Evolutionary conservation across 2,797 vertebrate species (phyloP).

Genomic region (Sebastes jordani): DNA sequence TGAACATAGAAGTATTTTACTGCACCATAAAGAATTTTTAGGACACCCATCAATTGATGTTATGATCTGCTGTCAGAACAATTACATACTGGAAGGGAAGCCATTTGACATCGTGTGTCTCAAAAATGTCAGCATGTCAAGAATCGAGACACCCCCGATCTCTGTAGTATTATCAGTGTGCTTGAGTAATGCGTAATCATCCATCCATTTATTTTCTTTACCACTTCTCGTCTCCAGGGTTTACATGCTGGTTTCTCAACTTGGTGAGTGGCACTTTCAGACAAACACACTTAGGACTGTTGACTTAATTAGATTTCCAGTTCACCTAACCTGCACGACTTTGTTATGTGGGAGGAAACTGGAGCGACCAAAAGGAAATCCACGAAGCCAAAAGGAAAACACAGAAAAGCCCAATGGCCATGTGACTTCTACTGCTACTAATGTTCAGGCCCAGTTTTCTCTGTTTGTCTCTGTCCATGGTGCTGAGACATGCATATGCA

Average conservation of each 20-base stretch:
- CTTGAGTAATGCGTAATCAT: neutral
- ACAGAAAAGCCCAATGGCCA: neutral
- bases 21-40: constrained; percentile 1
- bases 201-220: neutral
- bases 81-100: neutral
- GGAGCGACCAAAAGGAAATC: no score
- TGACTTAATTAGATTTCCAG: neutral
- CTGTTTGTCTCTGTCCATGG: neutral
- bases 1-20: constrained; percentile 3
- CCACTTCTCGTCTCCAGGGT: neutral
- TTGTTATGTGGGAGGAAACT: neutral
- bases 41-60: neutral
- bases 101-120: neutral
- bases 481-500: no score
- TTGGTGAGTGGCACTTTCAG: neutral
- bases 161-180: neutral
- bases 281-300: neutral
- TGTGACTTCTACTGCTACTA: no score
- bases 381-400: no score
- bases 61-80: neutral
- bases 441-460: neutral
- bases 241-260: neutral
- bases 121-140: neutral
- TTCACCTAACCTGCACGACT: neutral
- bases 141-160: neutral